Evolutionary conservation across 2,888 invertebrate genomes (phyloP), one percentile per base, ranked within the genome.

Genomic region (Linnaemya vulpina): DNA sequence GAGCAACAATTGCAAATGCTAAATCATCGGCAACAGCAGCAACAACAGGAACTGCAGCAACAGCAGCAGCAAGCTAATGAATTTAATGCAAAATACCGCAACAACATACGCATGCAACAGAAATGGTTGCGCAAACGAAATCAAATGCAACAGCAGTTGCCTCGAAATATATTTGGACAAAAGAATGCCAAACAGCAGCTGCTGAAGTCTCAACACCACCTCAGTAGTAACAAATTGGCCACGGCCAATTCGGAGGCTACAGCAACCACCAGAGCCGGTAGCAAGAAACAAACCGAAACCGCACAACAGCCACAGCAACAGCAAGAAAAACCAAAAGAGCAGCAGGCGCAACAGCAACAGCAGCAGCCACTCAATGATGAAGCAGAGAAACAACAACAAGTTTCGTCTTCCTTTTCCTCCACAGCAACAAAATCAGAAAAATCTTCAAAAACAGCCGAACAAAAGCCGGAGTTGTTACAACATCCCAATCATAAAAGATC

Each of bases 401-500:
- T 38, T 55, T 13, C 49, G 0, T 62, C 40, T 10, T 49, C 62
- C 11, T 53, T 30, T 4, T 49, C 62, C 8, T 10, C 55, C 8
- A 10, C 55, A 38, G 58, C 86, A 78, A 46, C 86, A 88, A 70
- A 86, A 88, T 68, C 75, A 86, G 58, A 87, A 86, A 58, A 89
- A 89, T 62, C 67, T 17, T 30, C 15, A 60, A 43, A 11, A 17
- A 38, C 11, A 49, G 35, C 10, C 30, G 70, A 79, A 30, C 86
- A 87, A 65, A 86, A 85, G 46, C 88, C 87, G 40, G 87, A 87
- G 65, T 87, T 89, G 70, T 73, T 89, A 76, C 86, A 89, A 73
- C 89, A 90, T 87, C 89, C 91, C 71, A 92, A 90, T 87, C 90
- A 89, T 70, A 92, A 91, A 84, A 90, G 92, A 83, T 91, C 91